phyloP scores from a whole-genome alignment of 2,113 vertebrate species.

The Pachypanchax playfairii region DNA sequence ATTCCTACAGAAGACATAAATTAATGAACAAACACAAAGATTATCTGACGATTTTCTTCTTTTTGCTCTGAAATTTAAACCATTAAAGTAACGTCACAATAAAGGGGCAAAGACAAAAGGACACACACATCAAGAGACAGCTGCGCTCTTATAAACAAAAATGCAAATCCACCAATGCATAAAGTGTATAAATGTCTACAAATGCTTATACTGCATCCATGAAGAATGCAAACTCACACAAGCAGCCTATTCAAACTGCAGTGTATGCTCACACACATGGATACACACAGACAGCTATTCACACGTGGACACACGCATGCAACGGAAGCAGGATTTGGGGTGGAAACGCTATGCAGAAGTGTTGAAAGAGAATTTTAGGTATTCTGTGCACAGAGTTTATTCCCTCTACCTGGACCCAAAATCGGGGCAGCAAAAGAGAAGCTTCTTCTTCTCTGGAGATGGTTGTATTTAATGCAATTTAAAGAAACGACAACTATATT shows the following conservation, averaged over 20 bases:
- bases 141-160: slow-evolving; percentile 3
- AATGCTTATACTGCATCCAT: slow-evolving; percentile 2
- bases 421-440: too few species aligned
- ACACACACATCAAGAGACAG: background rate
- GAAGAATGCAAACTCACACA: slow-evolving; percentile 31
- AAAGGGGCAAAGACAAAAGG: too few species aligned
- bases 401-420: too few species aligned
- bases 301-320: slow-evolving; percentile 30
- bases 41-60: too few species aligned
- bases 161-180: slow-evolving; percentile 1
- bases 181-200: slow-evolving; percentile 2
- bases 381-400: too few species aligned
- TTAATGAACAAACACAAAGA: too few species aligned
- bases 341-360: slow-evolving; percentile 29
- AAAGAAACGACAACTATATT: too few species aligned
- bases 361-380: too few species aligned
- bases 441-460: too few species aligned
- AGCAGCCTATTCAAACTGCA: slow-evolving; percentile 38
- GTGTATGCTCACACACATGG: slow-evolving; percentile 28
- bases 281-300: slow-evolving; percentile 34
- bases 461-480: too few species aligned
- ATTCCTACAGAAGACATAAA: too few species aligned
- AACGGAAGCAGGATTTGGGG: slow-evolving; percentile 27
- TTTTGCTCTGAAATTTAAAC: background rate
- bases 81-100: too few species aligned